phyloP scores from a whole-genome alignment of 2,797 vertebrate genomes.

The Eulemur coronatus region DNA sequence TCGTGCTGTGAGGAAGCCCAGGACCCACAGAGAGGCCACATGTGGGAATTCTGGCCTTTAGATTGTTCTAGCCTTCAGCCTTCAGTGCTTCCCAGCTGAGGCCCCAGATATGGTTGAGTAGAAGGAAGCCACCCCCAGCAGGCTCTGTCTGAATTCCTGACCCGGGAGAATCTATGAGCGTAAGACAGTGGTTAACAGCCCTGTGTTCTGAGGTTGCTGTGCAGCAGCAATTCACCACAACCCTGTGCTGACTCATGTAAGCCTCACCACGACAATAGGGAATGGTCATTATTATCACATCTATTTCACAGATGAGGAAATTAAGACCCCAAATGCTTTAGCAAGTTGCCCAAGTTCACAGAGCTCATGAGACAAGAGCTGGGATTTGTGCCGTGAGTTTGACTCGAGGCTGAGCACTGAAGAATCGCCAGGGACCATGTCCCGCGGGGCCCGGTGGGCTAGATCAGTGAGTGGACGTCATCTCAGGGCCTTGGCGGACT shows the following conservation, averaged over 20 bases:
- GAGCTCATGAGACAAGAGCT: neutral
- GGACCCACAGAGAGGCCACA: neutral
- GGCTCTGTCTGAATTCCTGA: neutral
- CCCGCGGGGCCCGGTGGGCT: neutral
- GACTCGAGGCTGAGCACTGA: neutral
- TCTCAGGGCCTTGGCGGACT: neutral
- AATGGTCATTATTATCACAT: neutral
- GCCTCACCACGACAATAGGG: neutral
- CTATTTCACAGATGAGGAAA: neutral
- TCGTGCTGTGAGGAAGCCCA: neutral
- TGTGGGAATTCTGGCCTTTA: neutral
- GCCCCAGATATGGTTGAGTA: neutral
- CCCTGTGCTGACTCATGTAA: neutral
- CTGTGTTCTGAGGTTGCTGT: neutral
- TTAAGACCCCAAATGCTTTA: neutral
- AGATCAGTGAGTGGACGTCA: neutral
- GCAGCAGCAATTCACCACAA: neutral
- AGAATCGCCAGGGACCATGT: neutral
- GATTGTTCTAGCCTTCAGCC: neutral
- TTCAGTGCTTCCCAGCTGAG: neutral
- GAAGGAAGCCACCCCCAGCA: neutral
- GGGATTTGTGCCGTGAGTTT: neutral
- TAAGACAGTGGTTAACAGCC: neutral
- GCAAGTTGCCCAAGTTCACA: neutral
- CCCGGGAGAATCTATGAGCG: neutral